Percentiles rank a stretch among this genome's conserved stretches.
These are phyloP conservation scores for Cliona cf. orientalis DNA, from an alignment of 37 sponge, comb jelly and placozoan genomes.

Conservation along the genomic window DNA sequence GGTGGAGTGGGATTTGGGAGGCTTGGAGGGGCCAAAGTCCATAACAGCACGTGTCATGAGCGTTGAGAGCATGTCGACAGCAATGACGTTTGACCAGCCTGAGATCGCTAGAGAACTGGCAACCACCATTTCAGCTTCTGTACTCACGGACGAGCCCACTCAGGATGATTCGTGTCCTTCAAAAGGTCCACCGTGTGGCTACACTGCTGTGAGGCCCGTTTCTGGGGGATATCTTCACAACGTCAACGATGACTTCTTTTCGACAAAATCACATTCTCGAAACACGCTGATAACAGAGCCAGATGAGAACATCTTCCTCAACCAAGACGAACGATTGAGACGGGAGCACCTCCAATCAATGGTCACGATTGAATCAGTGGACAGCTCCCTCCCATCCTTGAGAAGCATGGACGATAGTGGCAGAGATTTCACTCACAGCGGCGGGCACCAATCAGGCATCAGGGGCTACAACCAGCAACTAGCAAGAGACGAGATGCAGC, in stretches of 20 bases:
- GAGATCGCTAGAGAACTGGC: not conserved
- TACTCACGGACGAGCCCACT: conserved; percentile 18
- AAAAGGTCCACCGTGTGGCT: not conserved
- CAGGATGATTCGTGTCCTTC: conserved; percentile 21
- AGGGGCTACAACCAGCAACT: not conserved
- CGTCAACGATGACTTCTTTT: no score
- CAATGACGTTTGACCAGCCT: conserved; percentile 1
- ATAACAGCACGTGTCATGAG: conserved; percentile 10
- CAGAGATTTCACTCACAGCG: not conserved
- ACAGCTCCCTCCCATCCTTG: not conserved
- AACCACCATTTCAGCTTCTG: conserved; percentile 14
- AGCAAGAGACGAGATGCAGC: not conserved
- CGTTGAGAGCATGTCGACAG: conserved; percentile 11
- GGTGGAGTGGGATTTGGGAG: not conserved
- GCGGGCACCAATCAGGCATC: not conserved
- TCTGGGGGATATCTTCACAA: not conserved
- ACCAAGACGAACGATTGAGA: not conserved
- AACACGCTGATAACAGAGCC: not conserved
- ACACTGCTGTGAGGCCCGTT: no score
- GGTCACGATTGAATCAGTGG: not conserved
- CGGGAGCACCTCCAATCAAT: not conserved
- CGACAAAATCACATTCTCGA: not conserved
- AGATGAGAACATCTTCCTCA: not conserved
- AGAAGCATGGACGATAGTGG: not conserved
- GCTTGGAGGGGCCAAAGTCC: not conserved